Base-by-base conservation (phyloP, 2,797 vertebrate genomes). In the Muraenolepis orangiensis region DNA sequence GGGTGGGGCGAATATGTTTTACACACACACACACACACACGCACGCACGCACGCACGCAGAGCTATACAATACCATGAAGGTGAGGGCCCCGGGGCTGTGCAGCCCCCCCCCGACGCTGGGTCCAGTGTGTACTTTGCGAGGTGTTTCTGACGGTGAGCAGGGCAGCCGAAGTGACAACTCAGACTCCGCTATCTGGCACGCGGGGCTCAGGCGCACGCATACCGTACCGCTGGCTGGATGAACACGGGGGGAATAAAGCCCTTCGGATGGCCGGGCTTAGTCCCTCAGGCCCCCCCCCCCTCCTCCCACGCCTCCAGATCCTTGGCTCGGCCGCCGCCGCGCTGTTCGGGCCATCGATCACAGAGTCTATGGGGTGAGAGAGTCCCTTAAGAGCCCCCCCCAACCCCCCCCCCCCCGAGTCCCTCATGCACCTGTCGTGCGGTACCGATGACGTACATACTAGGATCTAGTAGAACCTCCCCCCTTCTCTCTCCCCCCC, bases 61-160 rank as follows among this genome's bases (percentile, higher is more conserved):
- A 20, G 67, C 76, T 30, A 76, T 70, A 28, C 12, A 1, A 1
- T 31, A 26, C 77, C 67, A 81, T 84, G 74, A 81, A 85, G 83
- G 73, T 76, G 73, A 51, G 38, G 81, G 80, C 71, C 75, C 76
- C 2, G 23, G 67, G 69, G 72, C 20, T 2, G 51, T 23, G n/a
- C 20, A 8, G 51, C 7, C 66, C 26, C 76, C 23, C 23, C 28
- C 11, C 28, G 71, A 70, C 75, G 78, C 26, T 79, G 74, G 78
- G 79, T 78, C 80, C 38, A 34, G 30, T 76, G 86, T 89, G 80
- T 84, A 76, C 84, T 93, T 90, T 90, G 90, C 66, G 87, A 92
- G 91, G 93, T 92, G 91, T 46, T 75, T 86, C 83, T 92, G 92
- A 93, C 82, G 87, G 80, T 80, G 85, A 88, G 79, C 93, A 93